Base-by-base conservation (phyloP, 2,888 invertebrate species). In the Xylota segnis region DNA sequence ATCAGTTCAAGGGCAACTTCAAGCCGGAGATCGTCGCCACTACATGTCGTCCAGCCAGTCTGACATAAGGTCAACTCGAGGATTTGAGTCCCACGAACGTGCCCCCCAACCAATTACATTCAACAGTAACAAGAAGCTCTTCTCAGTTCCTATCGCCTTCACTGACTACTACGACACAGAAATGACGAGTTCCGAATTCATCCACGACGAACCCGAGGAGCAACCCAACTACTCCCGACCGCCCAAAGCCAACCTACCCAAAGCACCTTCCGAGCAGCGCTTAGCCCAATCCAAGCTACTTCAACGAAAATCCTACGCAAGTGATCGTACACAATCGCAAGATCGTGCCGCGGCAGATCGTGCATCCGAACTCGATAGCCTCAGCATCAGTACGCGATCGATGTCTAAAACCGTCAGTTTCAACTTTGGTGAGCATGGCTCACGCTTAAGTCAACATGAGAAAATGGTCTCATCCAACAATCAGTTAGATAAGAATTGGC, bases 331-430 rank as follows among this genome's bases (percentile, higher is more conserved):
- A 2, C 92, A 91, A 87, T 92, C 92, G 0, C 91, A 91, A 50
- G 92, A 92, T 88, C 90, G 92, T 43, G 88, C 89, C 45, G 77
- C 89, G 18, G 88, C 88, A n/a, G 71, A 90, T 27, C 88, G 89
- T 43, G 90, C 89, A 12, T 91, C 91, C 14, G 91, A 92, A 84
- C 88, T 92, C 12, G 89, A 88, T 72, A 89, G 89, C 6, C 56
- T 77, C 0, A 86, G 82, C 14, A 29, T 82, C 18, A 71, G 82
- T 61, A 82, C 89, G 32, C 90, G 91, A 66, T 86, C 86, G 18
- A 92, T 92, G 89, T 89, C 90, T 74, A 92, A 92, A 90, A 92
- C 93, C 59, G 92, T 92, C 88, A 92, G 92, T 90, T 92, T 92
- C 83, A 91, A 92, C 89, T 92, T 92, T 88, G 91, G 90, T 82